Percentiles rank a stretch among this genome's conserved stretches.
phyloP scores from a whole-genome alignment of 1,140 invertebrate species.

The Radopholus similis region DNA sequence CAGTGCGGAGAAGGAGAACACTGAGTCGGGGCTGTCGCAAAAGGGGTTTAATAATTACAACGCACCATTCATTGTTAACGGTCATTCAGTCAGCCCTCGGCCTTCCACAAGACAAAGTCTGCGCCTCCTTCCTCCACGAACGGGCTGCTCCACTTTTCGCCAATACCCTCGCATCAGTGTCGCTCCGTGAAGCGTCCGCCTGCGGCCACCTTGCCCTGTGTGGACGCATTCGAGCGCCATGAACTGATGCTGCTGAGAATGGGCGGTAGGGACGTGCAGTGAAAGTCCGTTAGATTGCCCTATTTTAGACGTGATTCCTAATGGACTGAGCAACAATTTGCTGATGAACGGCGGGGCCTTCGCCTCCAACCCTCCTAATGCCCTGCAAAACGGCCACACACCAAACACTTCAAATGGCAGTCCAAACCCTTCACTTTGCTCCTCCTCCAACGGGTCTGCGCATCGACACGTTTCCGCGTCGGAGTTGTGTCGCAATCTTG shows the following conservation, averaged over 20 bases:
- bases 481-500: slow-evolving; percentile 71
- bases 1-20: slow-evolving; percentile 29
- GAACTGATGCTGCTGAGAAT: slow-evolving; percentile 74
- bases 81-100: slow-evolving; percentile 12
- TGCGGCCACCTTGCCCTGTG: slow-evolving; percentile 67
- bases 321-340: slow-evolving; percentile 62
- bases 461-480: slow-evolving; percentile 53
- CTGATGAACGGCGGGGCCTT: background rate
- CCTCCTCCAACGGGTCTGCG: slow-evolving; percentile 45
- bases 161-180: slow-evolving; percentile 13
- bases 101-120: slow-evolving; percentile 40
- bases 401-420: background rate
- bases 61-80: background rate
- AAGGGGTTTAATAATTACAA: background rate
- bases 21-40: background rate
- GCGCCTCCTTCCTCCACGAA: slow-evolving; percentile 17
- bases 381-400: background rate
- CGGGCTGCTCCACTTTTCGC: background rate
- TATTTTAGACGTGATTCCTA: slow-evolving; percentile 69
- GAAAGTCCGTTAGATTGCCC: background rate
- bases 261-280: slow-evolving; percentile 61
- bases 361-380: background rate
- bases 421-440: background rate
- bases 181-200: background rate
- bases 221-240: slow-evolving; percentile 76